Evolutionary conservation across 2,888 invertebrate genomes (phyloP), one percentile per base, ranked within the genome.

Genomic region (Hirtodrosophila histrioides): DNA sequence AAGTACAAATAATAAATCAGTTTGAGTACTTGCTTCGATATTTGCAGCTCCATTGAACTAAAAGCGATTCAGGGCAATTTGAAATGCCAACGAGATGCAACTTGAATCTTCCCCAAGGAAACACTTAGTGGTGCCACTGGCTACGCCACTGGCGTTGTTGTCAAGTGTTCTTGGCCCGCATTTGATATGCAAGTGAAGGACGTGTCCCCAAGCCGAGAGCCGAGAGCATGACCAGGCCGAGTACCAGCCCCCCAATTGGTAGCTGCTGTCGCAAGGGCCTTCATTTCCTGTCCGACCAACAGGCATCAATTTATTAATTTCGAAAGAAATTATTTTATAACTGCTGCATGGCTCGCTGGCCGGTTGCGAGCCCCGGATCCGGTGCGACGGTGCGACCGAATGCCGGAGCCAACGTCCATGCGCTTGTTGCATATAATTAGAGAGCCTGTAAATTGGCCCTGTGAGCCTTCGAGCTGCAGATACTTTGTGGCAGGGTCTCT

Each of bases 251-350:
- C 23, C 29, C 77, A 72, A 67, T 77, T 74, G 67, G 72, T 50
- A 56, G 71, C 66, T 51, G 62, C 58, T 49, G 48, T 31, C 27
- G 71, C 72, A 54, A 57, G 58, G 51, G 75, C 75, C 64, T 69
- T 80, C 64, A 83, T 70, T 67, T 76, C 77, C 83, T 72, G 78
- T 51, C 57, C 69, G 57, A 46, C 60, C 62, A 65, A 51, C 78
- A 82, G 77, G 70, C 87, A 69, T 69, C 88, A 86, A 84, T 84
- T 84, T 84, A 88, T 84, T 88, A 84, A 84, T 84, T 88, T 88
- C 67, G 65, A 83, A 75, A 60, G 85, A 75, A 82, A 88, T 88
- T 86, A 66, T 83, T 86, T 69, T 69, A 76, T 79, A 86, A 83
- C 84, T 71, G 70, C 64, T 71, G 70, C 64, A 71, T 63, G 64